A percentile compares a stretch with the other conserved stretches of the same genome.
phyloP scores from a whole-genome alignment of 2,113 vertebrate species.

The Cisticola juncidis region DNA sequence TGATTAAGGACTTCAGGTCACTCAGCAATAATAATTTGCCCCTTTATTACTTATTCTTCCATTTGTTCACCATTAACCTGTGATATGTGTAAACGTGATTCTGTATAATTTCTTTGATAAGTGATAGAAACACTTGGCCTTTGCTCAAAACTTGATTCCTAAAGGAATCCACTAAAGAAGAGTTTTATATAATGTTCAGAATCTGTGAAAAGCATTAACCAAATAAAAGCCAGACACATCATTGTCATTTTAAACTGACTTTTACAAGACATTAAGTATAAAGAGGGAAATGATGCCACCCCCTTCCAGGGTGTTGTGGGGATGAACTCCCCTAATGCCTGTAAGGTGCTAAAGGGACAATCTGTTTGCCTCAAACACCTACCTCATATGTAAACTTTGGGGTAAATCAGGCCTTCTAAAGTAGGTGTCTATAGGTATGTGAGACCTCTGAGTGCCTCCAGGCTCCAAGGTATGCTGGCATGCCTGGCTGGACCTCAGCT shows the following conservation, averaged over 20 bases:
- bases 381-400: not conserved
- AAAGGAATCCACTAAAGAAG: not conserved
- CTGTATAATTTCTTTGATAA: not conserved
- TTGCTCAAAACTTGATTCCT: constrained; percentile 21
- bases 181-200: not conserved
- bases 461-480: not conserved
- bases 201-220: not conserved
- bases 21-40: not conserved
- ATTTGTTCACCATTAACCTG: constrained; percentile 19
- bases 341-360: not conserved
- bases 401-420: not conserved
- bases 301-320: not conserved
- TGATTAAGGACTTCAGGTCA: not conserved
- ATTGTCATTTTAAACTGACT: not conserved
- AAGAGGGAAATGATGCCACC: not conserved
- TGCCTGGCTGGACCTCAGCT: not conserved
- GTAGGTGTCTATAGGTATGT: not conserved
- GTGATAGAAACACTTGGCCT: not conserved
- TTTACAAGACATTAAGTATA: not conserved
- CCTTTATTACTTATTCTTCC: not conserved
- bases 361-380: not conserved
- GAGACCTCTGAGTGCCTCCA: not conserved
- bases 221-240: not conserved
- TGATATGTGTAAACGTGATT: not conserved
- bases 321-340: not conserved